These are phyloP conservation scores for Pachycephala philippinensis DNA, from an alignment of 2,113 vertebrate genomes.

Conservation along the genomic window DNA sequence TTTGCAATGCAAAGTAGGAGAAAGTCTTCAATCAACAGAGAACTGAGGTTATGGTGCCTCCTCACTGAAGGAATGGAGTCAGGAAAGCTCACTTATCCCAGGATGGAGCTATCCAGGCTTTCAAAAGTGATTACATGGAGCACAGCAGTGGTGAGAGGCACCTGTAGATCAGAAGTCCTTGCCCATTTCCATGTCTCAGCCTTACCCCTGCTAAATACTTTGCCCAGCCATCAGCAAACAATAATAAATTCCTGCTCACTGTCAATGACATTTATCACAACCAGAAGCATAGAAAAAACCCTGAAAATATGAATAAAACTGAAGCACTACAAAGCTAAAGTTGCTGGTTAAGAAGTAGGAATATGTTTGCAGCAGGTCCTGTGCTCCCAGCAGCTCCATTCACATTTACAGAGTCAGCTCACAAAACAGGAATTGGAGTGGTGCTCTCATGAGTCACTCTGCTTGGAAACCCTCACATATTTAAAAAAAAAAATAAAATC, in stretches of 20 bases:
- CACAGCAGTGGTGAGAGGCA: neutral
- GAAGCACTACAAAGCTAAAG: neutral
- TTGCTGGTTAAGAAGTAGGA: neutral
- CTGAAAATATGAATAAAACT: neutral
- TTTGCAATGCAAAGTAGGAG: neutral
- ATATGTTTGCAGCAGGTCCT: neutral
- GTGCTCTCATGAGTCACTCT: conserved; percentile 33
- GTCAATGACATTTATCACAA: neutral
- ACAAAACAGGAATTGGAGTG: neutral
- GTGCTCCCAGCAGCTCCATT: neutral
- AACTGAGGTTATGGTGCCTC: neutral
- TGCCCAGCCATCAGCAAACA: neutral
- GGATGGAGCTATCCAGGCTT: neutral
- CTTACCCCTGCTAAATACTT: neutral
- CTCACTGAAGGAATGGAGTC: neutral
- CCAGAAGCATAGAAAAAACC: rapidly evolving
- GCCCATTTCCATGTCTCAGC: neutral
- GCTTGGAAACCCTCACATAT: conserved; percentile 13
- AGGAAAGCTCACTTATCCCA: neutral
- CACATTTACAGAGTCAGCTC: neutral
- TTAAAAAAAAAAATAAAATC: neutral
- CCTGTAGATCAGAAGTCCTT: neutral
- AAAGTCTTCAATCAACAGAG: neutral
- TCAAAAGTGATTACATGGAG: neutral
- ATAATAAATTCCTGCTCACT: neutral